These are phyloP conservation scores for Clarias pachynema DNA, from an alignment of 2,797 vertebrate genomes.

Conservation along the genomic window DNA sequence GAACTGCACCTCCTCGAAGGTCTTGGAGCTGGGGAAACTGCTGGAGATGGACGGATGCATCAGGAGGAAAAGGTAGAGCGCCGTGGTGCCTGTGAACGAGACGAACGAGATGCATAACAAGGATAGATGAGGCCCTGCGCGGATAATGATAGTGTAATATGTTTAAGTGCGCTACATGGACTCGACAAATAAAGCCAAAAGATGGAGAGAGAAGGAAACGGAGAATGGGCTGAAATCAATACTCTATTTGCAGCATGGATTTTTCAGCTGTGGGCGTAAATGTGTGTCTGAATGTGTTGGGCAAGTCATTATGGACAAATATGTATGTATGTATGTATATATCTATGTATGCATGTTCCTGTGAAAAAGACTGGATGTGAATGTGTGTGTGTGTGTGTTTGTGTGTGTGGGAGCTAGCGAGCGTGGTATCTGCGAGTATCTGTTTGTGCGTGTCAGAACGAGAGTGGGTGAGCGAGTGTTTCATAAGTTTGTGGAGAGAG, in stretches of 20 bases:
- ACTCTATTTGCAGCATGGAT: conserved; percentile 55
- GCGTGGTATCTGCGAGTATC: conserved; percentile 31
- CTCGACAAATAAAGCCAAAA: conserved; percentile 33
- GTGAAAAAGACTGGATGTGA: conserved; percentile 31
- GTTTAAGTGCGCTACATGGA: conserved; percentile 40
- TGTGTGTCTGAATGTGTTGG: conserved; percentile 13
- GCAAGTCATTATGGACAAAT: not conserved
- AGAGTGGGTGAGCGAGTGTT: conserved; percentile 22
- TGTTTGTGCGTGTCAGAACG: conserved; percentile 30
- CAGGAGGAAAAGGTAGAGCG: conserved; percentile 96
- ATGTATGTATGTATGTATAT: not conserved
- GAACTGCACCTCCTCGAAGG: conserved; percentile 98
- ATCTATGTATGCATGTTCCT: conserved; percentile 5
- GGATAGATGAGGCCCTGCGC: conserved; percentile 16
- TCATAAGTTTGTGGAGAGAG: conserved; percentile 44
- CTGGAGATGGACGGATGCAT: conserved; percentile 97
- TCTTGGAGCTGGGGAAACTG: conserved; percentile 91
- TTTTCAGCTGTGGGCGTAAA: conserved; percentile 58
- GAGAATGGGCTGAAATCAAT: conserved; percentile 47
- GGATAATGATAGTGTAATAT: conserved; percentile 51
- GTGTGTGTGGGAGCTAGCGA: conserved; percentile 21
- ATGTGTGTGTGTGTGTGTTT: conserved; percentile 34
- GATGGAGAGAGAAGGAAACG: conserved; percentile 47
- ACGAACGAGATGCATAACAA: not conserved
- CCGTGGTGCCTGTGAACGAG: conserved; percentile 85